Conservation (phyloP, 92 coral and sea anemone species). For the Heteractis magnifica region DNA sequence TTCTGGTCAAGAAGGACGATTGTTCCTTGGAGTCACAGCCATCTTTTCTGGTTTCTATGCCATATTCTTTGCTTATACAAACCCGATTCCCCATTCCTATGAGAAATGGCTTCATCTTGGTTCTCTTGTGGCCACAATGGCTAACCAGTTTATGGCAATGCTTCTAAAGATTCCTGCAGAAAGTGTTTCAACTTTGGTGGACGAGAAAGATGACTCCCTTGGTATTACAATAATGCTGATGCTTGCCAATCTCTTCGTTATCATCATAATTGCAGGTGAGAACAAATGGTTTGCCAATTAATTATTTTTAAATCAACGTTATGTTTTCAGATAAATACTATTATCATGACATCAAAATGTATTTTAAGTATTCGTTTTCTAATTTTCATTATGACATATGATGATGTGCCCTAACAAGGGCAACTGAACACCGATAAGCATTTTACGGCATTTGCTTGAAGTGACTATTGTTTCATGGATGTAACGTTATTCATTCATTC, state of each 20-base stretch:
- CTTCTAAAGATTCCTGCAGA: constrained; percentile 13
- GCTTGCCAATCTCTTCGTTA: constrained; percentile 9
- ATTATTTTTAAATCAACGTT: background rate
- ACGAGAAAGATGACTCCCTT: background rate
- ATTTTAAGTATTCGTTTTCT: too few species aligned
- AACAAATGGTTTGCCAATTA: background rate
- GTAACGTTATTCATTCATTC: too few species aligned
- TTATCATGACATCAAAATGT: too few species aligned
- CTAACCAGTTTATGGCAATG: constrained; percentile 5
- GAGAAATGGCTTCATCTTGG: constrained; percentile 14
- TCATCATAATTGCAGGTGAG: constrained; percentile 11
- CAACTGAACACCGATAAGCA: too few species aligned
- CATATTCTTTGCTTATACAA: background rate
- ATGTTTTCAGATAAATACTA: background rate
- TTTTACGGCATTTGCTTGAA: too few species aligned
- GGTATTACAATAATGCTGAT: constrained; percentile 4
- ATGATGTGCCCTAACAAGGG: too few species aligned
- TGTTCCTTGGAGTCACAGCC: constrained; percentile 5
- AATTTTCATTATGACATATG: too few species aligned
- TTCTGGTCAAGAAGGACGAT: background rate
- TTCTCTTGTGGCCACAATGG: constrained; percentile 1
- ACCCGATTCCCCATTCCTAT: background rate
- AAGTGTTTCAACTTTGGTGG: background rate
- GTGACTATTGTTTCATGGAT: too few species aligned
- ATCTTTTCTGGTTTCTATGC: background rate